Evolutionary conservation across 2,797 vertebrate species (phyloP), one percentile per base, ranked within the genome.

Genomic region (Labeo calbasu): DNA sequence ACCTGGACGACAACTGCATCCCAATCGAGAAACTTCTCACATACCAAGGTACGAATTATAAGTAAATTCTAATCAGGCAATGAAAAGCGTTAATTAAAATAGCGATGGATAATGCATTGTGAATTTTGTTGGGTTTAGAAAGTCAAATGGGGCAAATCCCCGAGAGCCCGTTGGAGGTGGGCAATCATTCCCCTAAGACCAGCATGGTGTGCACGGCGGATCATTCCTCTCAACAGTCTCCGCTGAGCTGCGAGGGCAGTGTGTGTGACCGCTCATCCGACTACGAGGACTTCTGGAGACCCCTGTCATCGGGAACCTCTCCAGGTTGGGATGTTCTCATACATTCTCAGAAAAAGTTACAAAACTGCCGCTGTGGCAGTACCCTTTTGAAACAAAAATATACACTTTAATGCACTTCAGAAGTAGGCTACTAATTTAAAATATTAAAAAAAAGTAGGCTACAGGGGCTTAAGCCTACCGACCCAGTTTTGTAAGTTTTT

Each of bases 251-350:
- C 83, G 93, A 92, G 43, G 96, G 94, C 82, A 96, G 96, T 87
- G 93, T 95, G 82, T 94, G 96, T 80, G 96, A 94, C 32, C 94
- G 94, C 23, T 95, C 95, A 77, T 94, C 95, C 0, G 96, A 97
- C 50, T 95, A 94, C 11, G 97, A 97, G 87, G 97, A 98, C 87
- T 95, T 96, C 89, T 99, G 98, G 98, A 97, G 97, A 91, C 97
- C 97, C 51, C 96, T 96, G 2, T 99, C 98, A 0, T 96, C 97
- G 4, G 97, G 97, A 0, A 96, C 94, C 14, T 99, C 98, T 0
- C 96, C 97, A 88, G 98, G 96, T 97, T 89, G 36, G 75, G n/a
- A 43, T 73, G 81, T 72, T 71, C 50, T 23, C 40, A 21, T 70
- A 36, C 48, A 21, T 2, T 63, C 25, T 63, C 57, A 53, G 15